Conservation (phyloP, 2,888 invertebrate species). For the Mythimna lalbum region DNA sequence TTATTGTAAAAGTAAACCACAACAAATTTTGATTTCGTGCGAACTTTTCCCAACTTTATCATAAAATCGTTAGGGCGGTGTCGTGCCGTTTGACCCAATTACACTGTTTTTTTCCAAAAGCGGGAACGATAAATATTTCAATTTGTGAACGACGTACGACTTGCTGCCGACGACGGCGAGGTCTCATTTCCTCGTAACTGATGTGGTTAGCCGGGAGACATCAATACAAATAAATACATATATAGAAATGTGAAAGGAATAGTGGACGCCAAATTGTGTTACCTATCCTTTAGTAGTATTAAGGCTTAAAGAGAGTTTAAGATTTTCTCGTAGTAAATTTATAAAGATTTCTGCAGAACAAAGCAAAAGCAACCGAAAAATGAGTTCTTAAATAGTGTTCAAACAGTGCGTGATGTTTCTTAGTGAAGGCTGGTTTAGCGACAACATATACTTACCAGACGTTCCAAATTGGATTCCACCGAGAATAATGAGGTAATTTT, state of each 20-base stretch:
- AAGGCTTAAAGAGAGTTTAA: background rate
- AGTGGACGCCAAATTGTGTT: constrained; percentile 18
- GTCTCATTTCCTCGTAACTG: constrained; percentile 43
- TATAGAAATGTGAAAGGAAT: constrained; percentile 5
- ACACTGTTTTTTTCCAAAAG: constrained; percentile 51
- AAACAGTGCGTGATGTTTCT: constrained; percentile 77
- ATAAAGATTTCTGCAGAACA: background rate
- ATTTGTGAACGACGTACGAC: constrained; percentile 52
- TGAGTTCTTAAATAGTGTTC: constrained; percentile 58
- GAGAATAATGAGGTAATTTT: constrained; percentile 82
- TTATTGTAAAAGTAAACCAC: constrained; percentile 48
- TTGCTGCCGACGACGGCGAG: constrained; percentile 22
- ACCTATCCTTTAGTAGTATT: background rate
- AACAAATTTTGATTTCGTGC: constrained; percentile 44
- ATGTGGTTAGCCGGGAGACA: constrained; percentile 39
- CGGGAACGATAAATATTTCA: constrained; percentile 61
- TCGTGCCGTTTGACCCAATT: constrained; percentile 66
- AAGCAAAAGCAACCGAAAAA: constrained; percentile 30
- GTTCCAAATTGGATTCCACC: constrained; percentile 85
- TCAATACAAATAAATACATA: constrained; percentile 20
- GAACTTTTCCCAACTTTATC: constrained; percentile 56
- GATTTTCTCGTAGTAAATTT: background rate
- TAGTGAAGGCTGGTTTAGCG: constrained; percentile 70
- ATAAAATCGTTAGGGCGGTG: constrained; percentile 47
- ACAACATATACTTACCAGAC: constrained; percentile 66